Percentiles rank a stretch among this genome's conserved stretches.
Evolutionary conservation across 2,888 invertebrate species (phyloP).

Genomic region (Lasioglossum figueresi): DNA sequence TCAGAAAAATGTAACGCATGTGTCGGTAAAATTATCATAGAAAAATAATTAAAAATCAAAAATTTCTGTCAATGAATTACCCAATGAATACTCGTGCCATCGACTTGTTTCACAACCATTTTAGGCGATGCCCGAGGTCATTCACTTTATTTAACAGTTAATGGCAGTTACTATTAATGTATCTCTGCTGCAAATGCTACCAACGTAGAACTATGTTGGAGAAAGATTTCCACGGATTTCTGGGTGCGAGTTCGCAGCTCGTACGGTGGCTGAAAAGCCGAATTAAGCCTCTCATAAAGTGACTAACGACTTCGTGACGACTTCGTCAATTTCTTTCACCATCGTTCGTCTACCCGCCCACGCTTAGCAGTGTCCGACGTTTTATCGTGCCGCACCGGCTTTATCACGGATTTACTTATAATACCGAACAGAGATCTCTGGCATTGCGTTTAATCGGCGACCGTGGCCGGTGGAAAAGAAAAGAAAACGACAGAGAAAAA

Average conservation of each 20-base stretch:
- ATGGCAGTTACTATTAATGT: too few relatives aligned
- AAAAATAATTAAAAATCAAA: too few relatives aligned
- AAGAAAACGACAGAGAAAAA: background rate
- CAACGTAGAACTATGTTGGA: background rate
- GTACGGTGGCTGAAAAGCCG: background rate
- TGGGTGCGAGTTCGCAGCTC: background rate
- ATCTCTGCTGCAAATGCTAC: background rate
- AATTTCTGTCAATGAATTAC: too few relatives aligned
- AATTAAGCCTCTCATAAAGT: conserved; percentile 6
- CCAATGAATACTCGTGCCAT: too few relatives aligned
- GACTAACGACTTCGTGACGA: conserved; percentile 10
- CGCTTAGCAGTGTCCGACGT: background rate
- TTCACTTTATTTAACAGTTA: too few relatives aligned
- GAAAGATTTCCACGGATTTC: background rate
- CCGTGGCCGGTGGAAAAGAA: background rate
- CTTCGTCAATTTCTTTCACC: background rate
- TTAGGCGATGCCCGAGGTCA: too few relatives aligned
- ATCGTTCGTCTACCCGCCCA: background rate
- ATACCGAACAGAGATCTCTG: background rate
- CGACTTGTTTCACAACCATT: too few relatives aligned
- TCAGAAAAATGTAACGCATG: too few relatives aligned
- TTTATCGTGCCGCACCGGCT: background rate
- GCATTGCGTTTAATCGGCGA: background rate
- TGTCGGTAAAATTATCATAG: too few relatives aligned
- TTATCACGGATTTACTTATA: conserved; percentile 3